A percentile compares a stretch with the other conserved stretches of the same genome.
Conservation (phyloP, 2,888 invertebrate species). For the Elysia crispata region DNA sequence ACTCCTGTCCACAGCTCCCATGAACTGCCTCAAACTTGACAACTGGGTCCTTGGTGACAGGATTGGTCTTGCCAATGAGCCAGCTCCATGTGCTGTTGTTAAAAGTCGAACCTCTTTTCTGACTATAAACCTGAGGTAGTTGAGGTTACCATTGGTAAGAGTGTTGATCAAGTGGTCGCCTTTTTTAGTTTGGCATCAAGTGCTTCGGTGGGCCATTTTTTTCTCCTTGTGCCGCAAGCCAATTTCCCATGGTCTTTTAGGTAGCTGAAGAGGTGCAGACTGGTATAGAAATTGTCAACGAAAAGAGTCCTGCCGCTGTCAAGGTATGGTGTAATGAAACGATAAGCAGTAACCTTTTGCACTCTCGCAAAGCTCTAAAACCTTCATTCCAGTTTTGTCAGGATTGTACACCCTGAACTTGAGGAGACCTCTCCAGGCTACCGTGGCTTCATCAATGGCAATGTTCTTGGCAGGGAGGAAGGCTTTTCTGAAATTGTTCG, state of each 20-base stretch:
- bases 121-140: not conserved
- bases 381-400: conserved; percentile 3
- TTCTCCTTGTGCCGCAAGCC: conserved; percentile 1
- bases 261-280: conserved; percentile 10
- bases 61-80: not conserved
- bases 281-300: conserved; percentile 26
- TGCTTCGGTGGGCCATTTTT: not conserved
- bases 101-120: not conserved
- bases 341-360: conserved; percentile 16
- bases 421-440: conserved; percentile 21
- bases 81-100: not conserved
- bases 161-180: too few relatives aligned
- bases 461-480: not conserved
- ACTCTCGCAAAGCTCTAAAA: conserved; percentile 23
- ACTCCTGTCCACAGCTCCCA: too few relatives aligned
- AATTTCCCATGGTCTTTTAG: not conserved
- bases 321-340: not conserved
- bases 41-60: not conserved
- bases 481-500: not conserved
- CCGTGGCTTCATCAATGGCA: conserved; percentile 9
- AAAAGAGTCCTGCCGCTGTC: not conserved
- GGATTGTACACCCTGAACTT: conserved; percentile 14
- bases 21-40: too few relatives aligned
- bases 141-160: not conserved
- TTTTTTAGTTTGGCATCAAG: too few relatives aligned